Evolutionary conservation across 1,140 invertebrate genomes (phyloP).

Genomic region (Phymastichus coffea): DNA sequence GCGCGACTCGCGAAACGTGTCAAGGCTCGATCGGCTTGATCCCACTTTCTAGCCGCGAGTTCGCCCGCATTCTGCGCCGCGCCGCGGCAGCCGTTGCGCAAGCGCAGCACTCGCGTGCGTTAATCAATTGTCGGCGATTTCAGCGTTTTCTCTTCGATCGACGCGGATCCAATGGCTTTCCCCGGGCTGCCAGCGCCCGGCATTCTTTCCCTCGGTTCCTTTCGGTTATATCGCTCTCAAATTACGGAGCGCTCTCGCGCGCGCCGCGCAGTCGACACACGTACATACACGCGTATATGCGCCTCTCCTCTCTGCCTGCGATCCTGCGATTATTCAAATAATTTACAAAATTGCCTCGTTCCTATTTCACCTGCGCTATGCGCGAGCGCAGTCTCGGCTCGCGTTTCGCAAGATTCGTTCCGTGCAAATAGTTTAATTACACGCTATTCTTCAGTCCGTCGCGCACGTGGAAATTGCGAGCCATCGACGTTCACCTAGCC

Average conservation of each 20-base stretch:
- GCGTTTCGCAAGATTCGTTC: slow-evolving; percentile 7
- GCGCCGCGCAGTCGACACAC: too few relatives aligned
- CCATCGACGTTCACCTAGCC: too few relatives aligned
- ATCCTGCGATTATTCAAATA: background rate
- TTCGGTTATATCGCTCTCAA: too few relatives aligned
- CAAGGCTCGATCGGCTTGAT: slow-evolving; percentile 16
- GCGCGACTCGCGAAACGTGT: slow-evolving; percentile 19
- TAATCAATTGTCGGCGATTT: slow-evolving; percentile 24
- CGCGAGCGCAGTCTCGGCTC: background rate
- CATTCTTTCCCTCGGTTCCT: too few relatives aligned
- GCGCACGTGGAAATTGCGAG: too few relatives aligned
- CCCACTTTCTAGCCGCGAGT: slow-evolving; percentile 14
- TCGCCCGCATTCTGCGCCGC: too few relatives aligned
- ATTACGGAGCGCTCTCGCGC: too few relatives aligned
- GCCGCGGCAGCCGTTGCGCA: background rate
- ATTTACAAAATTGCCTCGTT: background rate
- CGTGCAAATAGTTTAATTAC: slow-evolving; percentile 7
- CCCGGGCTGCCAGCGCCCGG: too few relatives aligned
- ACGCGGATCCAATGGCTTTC: too few relatives aligned
- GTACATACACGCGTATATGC: background rate
- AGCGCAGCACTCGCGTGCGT: background rate
- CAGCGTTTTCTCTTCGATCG: background rate
- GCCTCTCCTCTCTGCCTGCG: background rate
- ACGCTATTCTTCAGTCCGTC: too few relatives aligned
- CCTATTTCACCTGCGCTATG: background rate